Evolutionary conservation across 2,113 vertebrate species (phyloP), one percentile per base, ranked within the genome.

Genomic region (Coregonus clupeaformis): DNA sequence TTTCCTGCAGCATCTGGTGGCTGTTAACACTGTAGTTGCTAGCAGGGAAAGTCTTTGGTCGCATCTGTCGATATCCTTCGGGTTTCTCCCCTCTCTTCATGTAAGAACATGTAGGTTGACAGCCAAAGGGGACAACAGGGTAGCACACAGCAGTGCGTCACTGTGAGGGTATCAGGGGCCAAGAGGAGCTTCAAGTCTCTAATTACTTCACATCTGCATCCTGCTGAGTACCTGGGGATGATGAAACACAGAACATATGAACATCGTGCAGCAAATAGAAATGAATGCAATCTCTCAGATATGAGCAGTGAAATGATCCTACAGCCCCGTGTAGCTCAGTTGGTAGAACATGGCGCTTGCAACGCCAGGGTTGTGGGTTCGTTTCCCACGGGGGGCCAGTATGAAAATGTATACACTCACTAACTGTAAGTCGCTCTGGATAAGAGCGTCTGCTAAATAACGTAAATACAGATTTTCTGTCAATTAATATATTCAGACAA

Each of bases 21-120:
- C 96, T 98, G 90, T 95, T 99, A 93, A 94, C 97, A 82, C 94
- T 94, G 89, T 95, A 95, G 85, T 94, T 98, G 92, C 95, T 97
- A 83, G 96, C 92, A 80, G 98, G 98, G 90, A 99, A 99, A 47
- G 97, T 99, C 92, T 99, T 98, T 89, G 97, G 98, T 94, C 98
- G 95, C 97, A 98, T 98, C 80, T 98, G 98, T 93, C 96, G 94
- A 92, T 96, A 93, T 91, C 96, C 95, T 92, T 99, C 98, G 89
- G 97, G 95, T 88, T 97, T 98, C 93, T 98, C 97, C 73, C 91
- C 94, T 91, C 97, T 98, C 97, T 95, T 98, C 97, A 98, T 98
- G 95, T 95, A 96, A 91, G 77, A 95, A 92, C 96, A 97, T 97
- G 89, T 94, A 96, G 91, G 81, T 88, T 65, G 83, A 88, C 79